Percentiles rank a stretch among this genome's conserved stretches.
Evolutionary conservation across 2,888 invertebrate species (phyloP).

Genomic region (Neelides folsomi): DNA sequence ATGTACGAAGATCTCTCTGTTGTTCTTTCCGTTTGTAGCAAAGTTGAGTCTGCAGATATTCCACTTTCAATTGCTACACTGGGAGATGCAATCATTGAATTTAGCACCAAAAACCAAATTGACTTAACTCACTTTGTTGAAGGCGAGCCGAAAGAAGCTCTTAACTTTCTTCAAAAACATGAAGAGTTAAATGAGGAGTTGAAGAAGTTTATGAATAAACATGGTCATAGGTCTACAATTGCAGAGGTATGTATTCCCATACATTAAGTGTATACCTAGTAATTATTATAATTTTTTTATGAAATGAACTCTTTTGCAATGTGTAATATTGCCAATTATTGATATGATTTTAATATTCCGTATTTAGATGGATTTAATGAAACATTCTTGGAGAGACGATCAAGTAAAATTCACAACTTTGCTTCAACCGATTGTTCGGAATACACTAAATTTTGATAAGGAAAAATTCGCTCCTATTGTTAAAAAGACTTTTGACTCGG

Average conservation of each 20-base stretch:
- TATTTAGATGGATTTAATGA: constrained; percentile 48
- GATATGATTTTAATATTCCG: not conserved
- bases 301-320: no score
- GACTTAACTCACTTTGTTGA: constrained; percentile 36
- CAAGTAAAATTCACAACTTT: constrained; percentile 49
- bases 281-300: no score
- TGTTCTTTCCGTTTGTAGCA: constrained; percentile 52
- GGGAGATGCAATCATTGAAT: constrained; percentile 39
- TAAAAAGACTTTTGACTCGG: constrained; percentile 14
- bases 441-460: constrained; percentile 18
- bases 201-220: constrained; percentile 48
- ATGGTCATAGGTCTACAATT: constrained; percentile 52
- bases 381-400: constrained; percentile 53
- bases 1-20: constrained; percentile 56
- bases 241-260: constrained; percentile 38
- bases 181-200: constrained; percentile 42
- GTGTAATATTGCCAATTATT: not conserved
- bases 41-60: constrained; percentile 63
- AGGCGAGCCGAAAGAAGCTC: constrained; percentile 41
- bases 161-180: constrained; percentile 48
- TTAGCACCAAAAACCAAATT: constrained; percentile 37
- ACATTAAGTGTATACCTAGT: no score
- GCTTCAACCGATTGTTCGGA: constrained; percentile 43
- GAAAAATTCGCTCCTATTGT: constrained; percentile 3
- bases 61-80: constrained; percentile 45